phyloP scores from a whole-genome alignment of 2,888 invertebrate genomes.

The Lycocerus yunnanus region DNA sequence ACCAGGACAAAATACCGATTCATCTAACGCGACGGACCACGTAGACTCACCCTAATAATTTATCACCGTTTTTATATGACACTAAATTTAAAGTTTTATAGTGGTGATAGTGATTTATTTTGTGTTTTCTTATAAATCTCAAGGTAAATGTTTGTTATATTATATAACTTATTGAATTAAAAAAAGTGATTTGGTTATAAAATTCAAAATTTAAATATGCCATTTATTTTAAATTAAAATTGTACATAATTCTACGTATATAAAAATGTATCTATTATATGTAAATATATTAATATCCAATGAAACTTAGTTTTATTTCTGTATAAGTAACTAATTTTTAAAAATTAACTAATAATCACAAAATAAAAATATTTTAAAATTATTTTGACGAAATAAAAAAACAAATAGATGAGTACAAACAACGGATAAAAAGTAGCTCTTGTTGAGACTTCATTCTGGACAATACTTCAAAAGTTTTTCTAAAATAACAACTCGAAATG shows the following conservation, averaged over 20 bases:
- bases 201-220: constrained; percentile 17
- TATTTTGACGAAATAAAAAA: not conserved
- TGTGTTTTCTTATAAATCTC: constrained; percentile 15
- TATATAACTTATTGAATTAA: constrained; percentile 13
- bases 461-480: not conserved
- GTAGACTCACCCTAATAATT: constrained; percentile 23
- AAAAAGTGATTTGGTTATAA: constrained; percentile 6
- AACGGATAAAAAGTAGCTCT: not conserved
- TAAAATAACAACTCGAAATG: not conserved
- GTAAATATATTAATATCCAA: constrained; percentile 20
- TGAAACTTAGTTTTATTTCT: constrained; percentile 8
- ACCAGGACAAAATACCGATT: constrained; percentile 40
- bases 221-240: constrained; percentile 10
- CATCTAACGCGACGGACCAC: constrained; percentile 32
- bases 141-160: constrained; percentile 27
- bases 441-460: not conserved
- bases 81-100: not conserved
- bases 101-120: constrained; percentile 19
- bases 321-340: not conserved
- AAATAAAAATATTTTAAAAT: not conserved
- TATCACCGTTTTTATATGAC: constrained; percentile 10
- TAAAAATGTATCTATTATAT: constrained; percentile 25
- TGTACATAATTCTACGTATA: constrained; percentile 26
- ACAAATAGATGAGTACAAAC: not conserved
- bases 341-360: not conserved